These are phyloP conservation scores for Alouatta palliata DNA, from an alignment of 2,113 vertebrate genomes.

Conservation along the genomic window DNA sequence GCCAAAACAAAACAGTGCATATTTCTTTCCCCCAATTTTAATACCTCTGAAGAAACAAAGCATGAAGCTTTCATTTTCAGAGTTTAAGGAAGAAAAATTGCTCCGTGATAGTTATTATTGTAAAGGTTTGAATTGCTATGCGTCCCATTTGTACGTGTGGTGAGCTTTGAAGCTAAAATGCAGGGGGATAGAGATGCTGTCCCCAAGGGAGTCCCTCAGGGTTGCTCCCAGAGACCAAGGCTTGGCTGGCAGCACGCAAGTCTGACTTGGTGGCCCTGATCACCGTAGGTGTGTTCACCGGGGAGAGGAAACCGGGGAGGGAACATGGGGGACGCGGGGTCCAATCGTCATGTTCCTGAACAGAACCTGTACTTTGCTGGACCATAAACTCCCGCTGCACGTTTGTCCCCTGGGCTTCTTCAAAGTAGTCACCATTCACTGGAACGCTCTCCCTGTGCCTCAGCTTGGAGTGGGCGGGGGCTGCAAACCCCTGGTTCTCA, in stretches of 20 bases:
- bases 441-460: not conserved
- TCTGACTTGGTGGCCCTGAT: not conserved
- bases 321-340: fast-evolving
- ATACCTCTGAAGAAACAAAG: not conserved
- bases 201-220: not conserved
- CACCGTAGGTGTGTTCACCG: not conserved
- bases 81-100: not conserved
- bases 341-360: not conserved
- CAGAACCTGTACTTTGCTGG: not conserved
- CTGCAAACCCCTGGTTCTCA: not conserved
- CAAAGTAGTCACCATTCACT: fast-evolving
- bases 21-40: not conserved
- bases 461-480: not conserved
- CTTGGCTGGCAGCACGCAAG: not conserved
- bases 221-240: not conserved
- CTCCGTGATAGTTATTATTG: not conserved
- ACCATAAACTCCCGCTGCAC: fast-evolving
- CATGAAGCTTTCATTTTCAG: not conserved
- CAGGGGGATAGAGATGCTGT: not conserved
- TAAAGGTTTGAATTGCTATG: not conserved
- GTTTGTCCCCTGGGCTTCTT: not conserved
- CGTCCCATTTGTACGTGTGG: not conserved
- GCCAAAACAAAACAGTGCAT: not conserved
- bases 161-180: not conserved
- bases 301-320: not conserved